phyloP scores from a whole-genome alignment of 2,113 vertebrate genomes.

The Hirundichthys speculiger region DNA sequence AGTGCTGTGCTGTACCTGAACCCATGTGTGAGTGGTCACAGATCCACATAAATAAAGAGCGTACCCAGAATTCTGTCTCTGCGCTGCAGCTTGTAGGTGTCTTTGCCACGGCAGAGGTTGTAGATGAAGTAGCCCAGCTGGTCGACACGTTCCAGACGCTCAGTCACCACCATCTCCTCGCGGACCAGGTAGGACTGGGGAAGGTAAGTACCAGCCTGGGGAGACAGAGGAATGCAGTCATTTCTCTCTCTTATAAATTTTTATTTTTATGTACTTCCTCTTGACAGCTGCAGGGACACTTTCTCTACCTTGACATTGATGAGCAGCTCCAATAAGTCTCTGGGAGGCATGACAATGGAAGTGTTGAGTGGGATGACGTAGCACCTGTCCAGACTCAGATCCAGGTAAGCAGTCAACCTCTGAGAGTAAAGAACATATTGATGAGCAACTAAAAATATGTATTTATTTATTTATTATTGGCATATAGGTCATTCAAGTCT shows the following conservation, averaged over 20 bases:
- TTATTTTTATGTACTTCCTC: no score
- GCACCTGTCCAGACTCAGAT: conserved; percentile 95
- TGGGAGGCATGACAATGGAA: conserved; percentile 95
- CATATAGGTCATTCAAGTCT: no score
- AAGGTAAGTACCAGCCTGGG: conserved; percentile 93
- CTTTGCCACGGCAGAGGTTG: conserved; percentile 90
- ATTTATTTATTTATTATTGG: no score
- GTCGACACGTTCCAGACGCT: conserved; percentile 89
- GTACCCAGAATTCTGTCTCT: conserved; percentile 84
- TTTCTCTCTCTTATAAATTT: no score
- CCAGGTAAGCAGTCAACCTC: conserved; percentile 95
- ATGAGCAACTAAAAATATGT: background rate
- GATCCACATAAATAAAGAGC: background rate
- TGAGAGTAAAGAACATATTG: conserved; percentile 54
- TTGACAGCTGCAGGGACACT: background rate
- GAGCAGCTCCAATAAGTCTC: conserved; percentile 91
- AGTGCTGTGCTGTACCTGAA: background rate
- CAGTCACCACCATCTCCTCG: conserved; percentile 96
- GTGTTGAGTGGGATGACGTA: conserved; percentile 97
- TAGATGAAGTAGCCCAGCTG: conserved; percentile 90
- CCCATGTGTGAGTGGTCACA: no score
- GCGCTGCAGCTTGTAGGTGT: conserved; percentile 91
- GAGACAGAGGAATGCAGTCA: background rate
- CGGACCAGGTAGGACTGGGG: conserved; percentile 94
- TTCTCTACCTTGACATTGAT: conserved; percentile 89